Evolutionary conservation across 2,797 vertebrate species (phyloP), one percentile per base, ranked within the genome.

Genomic region (Sebastes oblongus): DNA sequence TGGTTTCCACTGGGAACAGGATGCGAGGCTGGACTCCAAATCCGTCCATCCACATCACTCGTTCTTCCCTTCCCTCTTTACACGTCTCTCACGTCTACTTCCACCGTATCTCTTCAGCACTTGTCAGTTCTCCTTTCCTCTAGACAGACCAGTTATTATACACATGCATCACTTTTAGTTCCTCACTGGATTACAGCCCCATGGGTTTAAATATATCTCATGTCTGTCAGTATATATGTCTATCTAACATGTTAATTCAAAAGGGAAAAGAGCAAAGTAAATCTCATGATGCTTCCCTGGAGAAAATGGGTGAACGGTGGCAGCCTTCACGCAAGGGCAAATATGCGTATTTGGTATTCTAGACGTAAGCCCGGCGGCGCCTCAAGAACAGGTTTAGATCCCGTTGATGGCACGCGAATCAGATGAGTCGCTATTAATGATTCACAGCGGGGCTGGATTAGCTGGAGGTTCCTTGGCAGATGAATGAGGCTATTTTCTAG

Each of bases 401-500:
- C 58, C 20, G 7, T 34, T 66, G 81, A 89, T 2, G 9, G 74
- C 80, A 59, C 16, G 24, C 12, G 65, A 72, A 66, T 89, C 86
- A 66, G 62, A 90, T 80, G 78, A 80, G 77, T 77, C 64, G 76
- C 71, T 75, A 88, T 89, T 89, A 90, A 69, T 77, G 88, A 89
- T 92, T 92, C 84, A 82, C 59, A 81, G 77, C 18, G 8, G 75
- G 70, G 72, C 77, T 78, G 75, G 77, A 80, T 92, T 80, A 82
- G 85, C 83, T 82, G 62, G 59, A 88, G 91, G 86, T 77, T 84
- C 62, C 78, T 78, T 78, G 76, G 77, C 90, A 91, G 91, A 93
- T 88, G 77, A 93, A 93, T 91, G 85, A 90, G 68, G 69, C 82
- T 80, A 90, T 90, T 91, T 90, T 80, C 58, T 74, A 77, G 81